Evolutionary conservation across 1,140 invertebrate genomes (phyloP).

Genomic region (Scaptomyza pallida): DNA sequence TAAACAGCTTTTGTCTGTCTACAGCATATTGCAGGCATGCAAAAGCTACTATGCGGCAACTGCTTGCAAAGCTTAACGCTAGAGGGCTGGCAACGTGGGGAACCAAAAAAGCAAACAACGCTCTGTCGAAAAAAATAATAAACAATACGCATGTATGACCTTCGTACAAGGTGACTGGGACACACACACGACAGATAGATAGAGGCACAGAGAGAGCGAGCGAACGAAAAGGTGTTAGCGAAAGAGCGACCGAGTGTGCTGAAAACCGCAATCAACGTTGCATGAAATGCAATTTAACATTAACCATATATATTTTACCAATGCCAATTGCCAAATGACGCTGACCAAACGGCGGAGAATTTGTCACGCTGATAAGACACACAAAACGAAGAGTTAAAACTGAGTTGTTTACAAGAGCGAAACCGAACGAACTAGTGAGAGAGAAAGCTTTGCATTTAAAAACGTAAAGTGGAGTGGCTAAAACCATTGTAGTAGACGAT

Average conservation of each 20-base stretch:
- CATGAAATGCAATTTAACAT: constrained; percentile 33
- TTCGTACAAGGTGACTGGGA: constrained; percentile 87
- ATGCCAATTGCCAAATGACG: constrained; percentile 29
- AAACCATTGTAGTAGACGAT: not conserved
- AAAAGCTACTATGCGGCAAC: constrained; percentile 1
- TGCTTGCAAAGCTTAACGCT: constrained; percentile 30
- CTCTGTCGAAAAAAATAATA: constrained; percentile 50
- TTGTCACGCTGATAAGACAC: constrained; percentile 40
- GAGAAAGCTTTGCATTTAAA: constrained; percentile 17
- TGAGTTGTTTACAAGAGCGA: constrained; percentile 40
- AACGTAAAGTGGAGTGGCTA: not conserved
- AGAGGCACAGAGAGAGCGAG: not conserved
- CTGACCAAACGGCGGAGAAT: constrained; percentile 33
- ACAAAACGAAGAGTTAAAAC: constrained; percentile 17
- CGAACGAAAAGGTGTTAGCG: not conserved
- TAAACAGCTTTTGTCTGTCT: constrained; percentile 19
- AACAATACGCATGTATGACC: constrained; percentile 85
- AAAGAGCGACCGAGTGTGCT: constrained; percentile 2
- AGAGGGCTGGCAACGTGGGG: constrained; percentile 24
- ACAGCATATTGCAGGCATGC: not conserved
- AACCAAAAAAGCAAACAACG: constrained; percentile 27
- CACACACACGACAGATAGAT: constrained; percentile 28
- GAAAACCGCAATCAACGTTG: constrained; percentile 8
- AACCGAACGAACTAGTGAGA: too few species aligned
- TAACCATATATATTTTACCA: constrained; percentile 33